Base-by-base conservation (phyloP, 1,140 invertebrate genomes). In the Aphaenogaster floridana region DNA sequence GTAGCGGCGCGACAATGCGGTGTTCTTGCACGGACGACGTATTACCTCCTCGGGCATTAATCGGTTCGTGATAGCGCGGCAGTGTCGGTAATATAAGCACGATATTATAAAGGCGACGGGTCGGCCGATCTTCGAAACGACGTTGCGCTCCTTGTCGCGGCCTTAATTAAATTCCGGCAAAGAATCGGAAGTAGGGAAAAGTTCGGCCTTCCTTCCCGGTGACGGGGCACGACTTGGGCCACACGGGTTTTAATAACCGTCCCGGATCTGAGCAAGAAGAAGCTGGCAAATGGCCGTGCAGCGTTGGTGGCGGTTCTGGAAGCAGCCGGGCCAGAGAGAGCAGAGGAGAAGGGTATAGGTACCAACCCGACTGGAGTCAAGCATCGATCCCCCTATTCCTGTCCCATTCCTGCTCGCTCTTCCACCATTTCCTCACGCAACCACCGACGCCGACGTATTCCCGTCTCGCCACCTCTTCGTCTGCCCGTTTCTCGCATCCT, bases 211-310 rank as follows among this genome's bases (percentile, higher is more conserved):
- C 69, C 54, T 74, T 34, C 45, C 48, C 76, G 71, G 63, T 86
- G 72, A 88, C 86, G 68, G 74, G 88, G 80, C 54, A 61, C 87
- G 89, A 79, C 72, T 81, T 88, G 88, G 86, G 90, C 89, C 86
- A 89, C 90, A 89, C 90, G 80, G 80, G 81, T 92, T 92, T 92
- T 92, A 92, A 92, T 92, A 92, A 92, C 88, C 91, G 63, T 84
- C 83, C 74, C 63, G 48, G 77, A 81, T 85, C 61, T 11, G 42
- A 76, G 89, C 89, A 93, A 89, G 89, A 89, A 92, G 88, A 93
- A 92, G 89, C 92, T 93, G 93, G 92, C 92, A 94, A 94, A 94
- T 94, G 93, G 91, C 92, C 91, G 91, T 88, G 89, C 87, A 78
- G 88, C 90, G 83, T 90, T 68, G 90, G 85, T 83, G 84, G 69